Evolutionary conservation across 2,113 vertebrate genomes (phyloP).

Genomic region (Mellivora capensis): DNA sequence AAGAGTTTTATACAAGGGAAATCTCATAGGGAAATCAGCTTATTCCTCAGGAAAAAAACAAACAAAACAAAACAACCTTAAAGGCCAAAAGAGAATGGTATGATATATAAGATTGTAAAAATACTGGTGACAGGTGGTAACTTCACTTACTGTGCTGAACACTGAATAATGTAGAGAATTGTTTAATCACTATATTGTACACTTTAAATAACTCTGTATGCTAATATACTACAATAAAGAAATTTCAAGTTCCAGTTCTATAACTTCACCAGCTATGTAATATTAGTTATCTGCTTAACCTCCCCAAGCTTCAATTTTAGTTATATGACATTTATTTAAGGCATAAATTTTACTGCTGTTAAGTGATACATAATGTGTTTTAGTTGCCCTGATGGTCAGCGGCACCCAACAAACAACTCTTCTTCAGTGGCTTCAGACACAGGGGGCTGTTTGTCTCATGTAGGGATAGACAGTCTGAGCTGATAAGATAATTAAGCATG

Average conservation of each 20-base stretch:
- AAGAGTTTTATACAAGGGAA: not conserved
- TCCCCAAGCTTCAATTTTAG: not conserved
- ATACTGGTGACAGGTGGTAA: too few relatives aligned
- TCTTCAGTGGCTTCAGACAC: not conserved
- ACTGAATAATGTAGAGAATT: not conserved
- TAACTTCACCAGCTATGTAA: not conserved
- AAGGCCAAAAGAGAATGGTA: not conserved
- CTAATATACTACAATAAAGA: not conserved
- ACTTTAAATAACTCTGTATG: not conserved
- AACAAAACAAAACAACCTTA: not conserved
- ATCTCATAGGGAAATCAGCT: not conserved
- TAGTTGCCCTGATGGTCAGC: not conserved
- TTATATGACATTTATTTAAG: not conserved
- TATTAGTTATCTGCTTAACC: not conserved
- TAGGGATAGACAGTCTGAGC: not conserved
- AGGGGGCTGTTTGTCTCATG: not conserved
- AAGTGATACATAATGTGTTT: not conserved
- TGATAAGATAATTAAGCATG: not conserved
- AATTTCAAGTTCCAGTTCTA: not conserved
- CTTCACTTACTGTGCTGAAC: too few relatives aligned
- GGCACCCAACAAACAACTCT: not conserved
- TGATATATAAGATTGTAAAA: too few relatives aligned
- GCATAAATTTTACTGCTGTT: not conserved
- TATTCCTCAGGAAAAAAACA: not conserved
- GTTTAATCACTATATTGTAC: not conserved